Evolutionary conservation across 1,140 invertebrate genomes (phyloP), one percentile per base, ranked within the genome.

Genomic region (Zeugodacus cucurbitae): DNA sequence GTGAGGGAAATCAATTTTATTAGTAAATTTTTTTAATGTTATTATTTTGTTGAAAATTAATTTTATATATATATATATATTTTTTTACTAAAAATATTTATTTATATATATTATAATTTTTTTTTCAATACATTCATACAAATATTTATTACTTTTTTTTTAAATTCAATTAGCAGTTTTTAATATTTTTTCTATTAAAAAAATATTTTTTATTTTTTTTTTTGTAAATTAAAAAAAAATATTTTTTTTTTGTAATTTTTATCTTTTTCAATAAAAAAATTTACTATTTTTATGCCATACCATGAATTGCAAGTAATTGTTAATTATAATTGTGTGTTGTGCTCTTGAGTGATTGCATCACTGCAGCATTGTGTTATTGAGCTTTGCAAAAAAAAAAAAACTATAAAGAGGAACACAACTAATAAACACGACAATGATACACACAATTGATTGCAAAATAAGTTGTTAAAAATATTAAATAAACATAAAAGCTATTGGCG

Each of bases 261-360:
- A 59, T 67, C 1, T 14, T 67, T 67, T 67, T 67, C 32, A 34
- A 70, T 17, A 41, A 70, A 70, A 34, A 37, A 37, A 41, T 22
- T 0, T 2, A 32, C 2, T 32, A 32, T 37, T 14, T 74, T 20
- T 74, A 37, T 4, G 3, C 32, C 64, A 41, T 41, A 34, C 67
- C 34, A 74, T 41, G 67, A 74, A 74, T 74, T 74, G 67, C 67
- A 74, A 74, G 67, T 74, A 37, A 41, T 74, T 37, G 41, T 74
- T 22, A 74, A 67, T 74, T 74, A 74, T 74, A 74, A 74, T 74
- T 74, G 67, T 2, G 20, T 17, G 17, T 17, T 32, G 64, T 29
- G 64, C 64, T n/a, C 41, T 37, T 74, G 67, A 41, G 67, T 74
- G 67, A 74, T 74, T 74, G 67, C 67, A 37, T 74, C 67, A 74